Evolutionary conservation across 92 coral and sea anemone genomes (phyloP), one percentile per base, ranked within the genome.

Genomic region (Siderastrea siderea): DNA sequence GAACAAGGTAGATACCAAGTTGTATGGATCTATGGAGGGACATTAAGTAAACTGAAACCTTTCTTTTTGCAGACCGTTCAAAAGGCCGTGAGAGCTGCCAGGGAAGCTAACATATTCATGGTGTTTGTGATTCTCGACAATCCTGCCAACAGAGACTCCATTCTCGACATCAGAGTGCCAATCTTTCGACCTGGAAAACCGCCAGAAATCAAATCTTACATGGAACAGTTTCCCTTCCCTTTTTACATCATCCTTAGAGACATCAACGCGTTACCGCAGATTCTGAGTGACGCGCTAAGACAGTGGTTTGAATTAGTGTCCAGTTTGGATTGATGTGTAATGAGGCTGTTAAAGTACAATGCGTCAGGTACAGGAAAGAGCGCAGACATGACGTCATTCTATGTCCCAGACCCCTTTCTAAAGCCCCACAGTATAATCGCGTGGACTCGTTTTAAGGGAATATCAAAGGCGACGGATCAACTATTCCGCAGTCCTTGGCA

Each of bases 261-360:
- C 81, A 95, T 95, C 76, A 96, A 93, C 85, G 91, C 98, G 4
- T 86, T 97, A 66, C 99, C 99, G 14, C 89, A 92, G 57, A 95
- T 96, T 10, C 84, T 95, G 53, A 97, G 99, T 84, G 99, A 97
- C 75, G 96, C 99, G 0, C 81, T 97, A 64, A 84, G 98, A 47
- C 99, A 97, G 87, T 97, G 99, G 99, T 97, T 97, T 87, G 99
- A 97, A 79, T 88, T 97, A 62, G 99, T 97, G 13, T 77, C 98
- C 1, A 94, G 96, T 82, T 80, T 93, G 92, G 96, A 91, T 55
- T 82, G 77, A 82, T 6, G 16, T 14, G 6, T 7, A 48, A 48
- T 10, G 45, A 15, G 38, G 67, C 53, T 13, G 6, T 54, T 6
- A 47, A 1, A 11, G 58, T 5, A 14, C 38, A 46, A 17, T 53